Base-by-base conservation (phyloP, 2,888 invertebrate species). In the Pemphredon lugubris region DNA sequence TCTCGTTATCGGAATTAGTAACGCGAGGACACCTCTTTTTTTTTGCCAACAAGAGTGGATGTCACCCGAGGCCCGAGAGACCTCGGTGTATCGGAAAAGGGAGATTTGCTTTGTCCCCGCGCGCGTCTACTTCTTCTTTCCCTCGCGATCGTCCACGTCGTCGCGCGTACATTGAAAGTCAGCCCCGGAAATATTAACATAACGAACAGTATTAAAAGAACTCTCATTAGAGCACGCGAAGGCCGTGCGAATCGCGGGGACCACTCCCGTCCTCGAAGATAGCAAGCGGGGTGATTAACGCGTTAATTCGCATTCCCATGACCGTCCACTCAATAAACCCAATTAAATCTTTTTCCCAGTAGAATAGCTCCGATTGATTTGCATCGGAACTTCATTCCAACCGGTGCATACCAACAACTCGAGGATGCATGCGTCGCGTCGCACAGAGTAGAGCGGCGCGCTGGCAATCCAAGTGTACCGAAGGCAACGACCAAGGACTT, bases 341-440 rank as follows among this genome's bases (percentile, higher is more conserved):
- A 69, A 72, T 72, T 72, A 69, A 72, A 69, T 63, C 50, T 44
- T 48, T 14, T 32, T 13, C 48, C 23, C 37, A 45, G 20, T 54
- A 42, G 59, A 50, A 59, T 20, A 39, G n/a, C 54, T 39, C 50
- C 34, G 70, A 59, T 70, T 51, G 70, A 70, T 70, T 34, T 48
- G 67, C 57, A 32, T 64, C 32, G 45, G 6, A 6, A 30, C 34
- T 21, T 48, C 18, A 23, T 54, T 48, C 45, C 42, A n/a, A 48
- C 30, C 34, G 37, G 32, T 2, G 16, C 9, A 7, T 23, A 55
- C 9, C 7, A 26, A 20, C n/a, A 45, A 11, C n/a, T 18, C 7
- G 23, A 21, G 23, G 21, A 23, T 11, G 9, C 9, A 57, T 40
- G n/a, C 32, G 30, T 2, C 4, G 44, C 34, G 20, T n/a, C 32